Percentiles rank a stretch among this genome's conserved stretches.
phyloP scores from a whole-genome alignment of 2,888 invertebrate species.

The Dexiosoma caninum region DNA sequence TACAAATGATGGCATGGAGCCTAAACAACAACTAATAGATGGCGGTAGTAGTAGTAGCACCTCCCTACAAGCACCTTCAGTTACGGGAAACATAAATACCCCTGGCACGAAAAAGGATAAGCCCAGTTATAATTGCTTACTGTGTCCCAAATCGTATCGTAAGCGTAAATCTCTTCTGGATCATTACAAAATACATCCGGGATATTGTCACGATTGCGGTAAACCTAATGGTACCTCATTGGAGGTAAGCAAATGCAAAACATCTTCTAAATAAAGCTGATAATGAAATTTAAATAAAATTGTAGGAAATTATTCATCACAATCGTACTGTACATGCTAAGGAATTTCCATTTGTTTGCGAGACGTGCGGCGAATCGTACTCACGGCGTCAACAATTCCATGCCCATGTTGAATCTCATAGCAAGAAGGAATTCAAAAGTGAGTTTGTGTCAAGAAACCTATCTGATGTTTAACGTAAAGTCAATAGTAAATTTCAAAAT shows the following conservation, averaged over 20 bases:
- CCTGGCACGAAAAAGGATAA: conserved; percentile 72
- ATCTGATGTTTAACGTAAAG: conserved; percentile 56
- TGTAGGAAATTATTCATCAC: conserved; percentile 76
- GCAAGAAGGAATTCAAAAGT: conserved; percentile 78
- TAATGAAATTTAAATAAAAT: not conserved
- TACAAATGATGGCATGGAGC: conserved; percentile 73
- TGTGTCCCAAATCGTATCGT: conserved; percentile 76
- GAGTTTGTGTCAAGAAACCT: conserved; percentile 69
- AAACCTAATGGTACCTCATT: conserved; percentile 75
- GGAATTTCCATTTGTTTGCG: conserved; percentile 77
- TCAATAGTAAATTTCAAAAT: conserved; percentile 59
- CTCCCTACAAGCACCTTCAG: conserved; percentile 72
- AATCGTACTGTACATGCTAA: conserved; percentile 76
- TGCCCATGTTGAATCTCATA: conserved; percentile 77
- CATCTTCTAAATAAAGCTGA: not conserved
- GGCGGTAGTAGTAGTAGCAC: conserved; percentile 75
- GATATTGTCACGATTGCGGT: conserved; percentile 77
- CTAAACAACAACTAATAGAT: conserved; percentile 74
- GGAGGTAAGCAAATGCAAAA: conserved; percentile 69
- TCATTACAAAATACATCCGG: conserved; percentile 77
- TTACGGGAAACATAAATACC: conserved; percentile 66
- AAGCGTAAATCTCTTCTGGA: conserved; percentile 77
- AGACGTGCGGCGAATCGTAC: conserved; percentile 77
- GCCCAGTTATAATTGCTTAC: conserved; percentile 75
- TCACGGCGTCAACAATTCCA: conserved; percentile 77